Percentiles rank a stretch among this genome's conserved stretches.
phyloP scores from a whole-genome alignment of 2,113 vertebrate species.

The Lates calcarifer region DNA sequence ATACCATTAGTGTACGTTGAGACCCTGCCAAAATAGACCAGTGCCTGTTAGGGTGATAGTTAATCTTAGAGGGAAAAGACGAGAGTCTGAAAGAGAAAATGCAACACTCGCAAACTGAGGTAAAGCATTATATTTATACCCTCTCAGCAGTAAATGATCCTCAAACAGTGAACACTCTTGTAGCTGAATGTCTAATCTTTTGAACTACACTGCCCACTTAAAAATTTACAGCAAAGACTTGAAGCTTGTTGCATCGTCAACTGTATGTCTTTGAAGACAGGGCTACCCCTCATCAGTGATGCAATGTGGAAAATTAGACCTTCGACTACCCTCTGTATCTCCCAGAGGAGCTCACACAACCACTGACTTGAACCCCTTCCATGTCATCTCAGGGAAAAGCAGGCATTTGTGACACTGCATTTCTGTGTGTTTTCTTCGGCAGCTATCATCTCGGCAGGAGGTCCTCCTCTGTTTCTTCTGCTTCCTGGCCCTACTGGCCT shows the following conservation, averaged over 20 bases:
- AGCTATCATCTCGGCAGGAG: constrained; percentile 55
- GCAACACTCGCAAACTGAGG: constrained; percentile 1
- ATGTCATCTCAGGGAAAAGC: constrained; percentile 18
- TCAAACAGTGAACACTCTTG: constrained; percentile 35
- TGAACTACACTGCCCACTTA: constrained; percentile 36
- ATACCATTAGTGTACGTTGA: constrained; percentile 59
- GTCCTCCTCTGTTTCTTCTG: constrained; percentile 39
- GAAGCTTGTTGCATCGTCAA: constrained; percentile 25
- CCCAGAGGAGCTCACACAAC: constrained; percentile 18
- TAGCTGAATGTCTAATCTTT: constrained; percentile 38
- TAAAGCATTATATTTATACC: constrained; percentile 23
- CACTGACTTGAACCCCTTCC: constrained; percentile 1
- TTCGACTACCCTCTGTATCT: constrained; percentile 28
- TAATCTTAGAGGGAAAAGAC: constrained; percentile 24
- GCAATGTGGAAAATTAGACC: constrained; percentile 47
- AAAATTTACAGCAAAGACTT: constrained; percentile 44
- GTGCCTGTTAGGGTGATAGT: constrained; percentile 24
- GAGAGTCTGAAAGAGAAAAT: constrained; percentile 22
- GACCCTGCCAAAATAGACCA: constrained; percentile 42
- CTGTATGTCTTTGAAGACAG: constrained; percentile 55
- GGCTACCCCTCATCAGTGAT: constrained; percentile 44
- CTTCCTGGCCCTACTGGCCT: constrained; percentile 38
- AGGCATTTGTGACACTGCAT: constrained; percentile 32
- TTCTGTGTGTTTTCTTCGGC: constrained; percentile 37
- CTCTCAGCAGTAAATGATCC: constrained; percentile 43